These are phyloP conservation scores for Pemphigus obesinymphae DNA, from an alignment of 1,140 invertebrate genomes.

Conservation along the genomic window DNA sequence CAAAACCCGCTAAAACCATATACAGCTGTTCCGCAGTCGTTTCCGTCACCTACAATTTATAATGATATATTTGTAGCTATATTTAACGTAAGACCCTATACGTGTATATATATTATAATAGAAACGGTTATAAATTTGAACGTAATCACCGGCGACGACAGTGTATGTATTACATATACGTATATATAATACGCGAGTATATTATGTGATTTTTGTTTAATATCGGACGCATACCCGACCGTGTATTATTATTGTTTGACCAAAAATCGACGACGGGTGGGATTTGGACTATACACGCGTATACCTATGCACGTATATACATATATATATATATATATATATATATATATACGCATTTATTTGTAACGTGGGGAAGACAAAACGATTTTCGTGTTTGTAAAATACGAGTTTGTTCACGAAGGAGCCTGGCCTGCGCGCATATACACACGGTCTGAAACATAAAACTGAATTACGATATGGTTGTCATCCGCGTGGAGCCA, in stretches of 20 bases:
- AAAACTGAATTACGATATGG: constrained; percentile 39
- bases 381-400: constrained; percentile 32
- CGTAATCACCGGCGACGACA: not conserved
- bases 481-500: constrained; percentile 11
- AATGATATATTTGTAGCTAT: no score
- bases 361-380: not conserved
- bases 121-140: not conserved
- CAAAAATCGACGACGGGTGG: not conserved
- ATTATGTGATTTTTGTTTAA: not conserved
- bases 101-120: no score
- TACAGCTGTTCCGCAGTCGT: no score
- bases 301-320: not conserved
- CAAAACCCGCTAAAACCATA: no score
- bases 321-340: no score
- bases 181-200: not conserved
- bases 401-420: constrained; percentile 19
- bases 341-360: no score
- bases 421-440: not conserved
- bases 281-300: not conserved
- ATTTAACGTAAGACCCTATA: no score
- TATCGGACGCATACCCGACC: not conserved
- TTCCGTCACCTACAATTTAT: no score
- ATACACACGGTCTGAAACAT: not conserved
- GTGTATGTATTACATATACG: no score
- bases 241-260: not conserved